These are phyloP conservation scores for Acanthosepion pharaonis DNA, from an alignment of 2,888 invertebrate genomes.

Conservation along the genomic window DNA sequence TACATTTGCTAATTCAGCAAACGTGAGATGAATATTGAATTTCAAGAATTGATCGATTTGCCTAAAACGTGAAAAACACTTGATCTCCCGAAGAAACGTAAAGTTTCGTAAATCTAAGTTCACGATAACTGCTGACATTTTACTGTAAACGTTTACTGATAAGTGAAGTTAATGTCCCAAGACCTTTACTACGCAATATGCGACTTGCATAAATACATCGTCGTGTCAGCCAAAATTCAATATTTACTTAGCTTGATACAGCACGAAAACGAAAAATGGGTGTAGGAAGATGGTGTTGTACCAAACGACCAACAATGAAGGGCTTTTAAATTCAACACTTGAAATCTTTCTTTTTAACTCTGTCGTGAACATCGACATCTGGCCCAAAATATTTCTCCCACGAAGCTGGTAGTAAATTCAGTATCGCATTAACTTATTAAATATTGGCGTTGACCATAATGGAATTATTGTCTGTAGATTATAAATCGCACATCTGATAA, in stretches of 20 bases:
- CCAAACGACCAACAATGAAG: too few species aligned
- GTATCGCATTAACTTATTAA: too few species aligned
- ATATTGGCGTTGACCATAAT: too few species aligned
- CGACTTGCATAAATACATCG: background rate
- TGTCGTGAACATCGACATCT: too few species aligned
- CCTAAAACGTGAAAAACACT: background rate
- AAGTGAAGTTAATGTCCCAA: background rate
- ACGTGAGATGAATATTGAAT: background rate
- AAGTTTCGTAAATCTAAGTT: background rate
- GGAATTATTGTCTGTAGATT: too few species aligned
- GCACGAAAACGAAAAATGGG: too few species aligned
- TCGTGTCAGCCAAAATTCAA: background rate
- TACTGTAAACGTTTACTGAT: background rate
- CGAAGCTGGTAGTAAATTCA: too few species aligned
- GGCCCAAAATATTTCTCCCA: too few species aligned
- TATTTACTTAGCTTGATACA: background rate
- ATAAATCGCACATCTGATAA: too few species aligned
- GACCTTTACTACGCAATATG: background rate
- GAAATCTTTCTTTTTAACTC: too few species aligned
- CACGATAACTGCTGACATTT: background rate
- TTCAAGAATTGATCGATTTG: slow-evolving; percentile 4
- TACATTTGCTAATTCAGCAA: background rate
- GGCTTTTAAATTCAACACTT: too few species aligned
- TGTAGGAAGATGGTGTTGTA: too few species aligned
- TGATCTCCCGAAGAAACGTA: background rate